Percentiles rank a stretch among this genome's conserved stretches.
These are phyloP conservation scores for Cheilosia soror DNA, from an alignment of 2,888 invertebrate genomes.

Conservation along the genomic window DNA sequence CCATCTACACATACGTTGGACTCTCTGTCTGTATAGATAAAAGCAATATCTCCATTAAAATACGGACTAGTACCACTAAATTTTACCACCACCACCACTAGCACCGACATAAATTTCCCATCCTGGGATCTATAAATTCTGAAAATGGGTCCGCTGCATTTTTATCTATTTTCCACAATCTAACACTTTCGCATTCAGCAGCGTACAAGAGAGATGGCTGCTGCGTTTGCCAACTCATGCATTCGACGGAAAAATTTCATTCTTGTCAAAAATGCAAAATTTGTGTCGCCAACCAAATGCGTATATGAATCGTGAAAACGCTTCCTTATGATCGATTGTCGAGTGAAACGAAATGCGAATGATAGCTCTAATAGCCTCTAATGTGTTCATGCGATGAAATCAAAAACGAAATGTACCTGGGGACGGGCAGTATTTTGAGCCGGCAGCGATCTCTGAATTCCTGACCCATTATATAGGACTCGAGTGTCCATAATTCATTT, in stretches of 20 bases:
- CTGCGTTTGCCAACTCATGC: slow-evolving; percentile 28
- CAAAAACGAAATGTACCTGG: neutral
- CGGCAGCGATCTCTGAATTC: slow-evolving; percentile 14
- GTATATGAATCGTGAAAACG: slow-evolving; percentile 12
- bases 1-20: slow-evolving; percentile 8
- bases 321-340: slow-evolving; percentile 31
- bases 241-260: slow-evolving; percentile 26
- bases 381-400: neutral
- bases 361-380: too few species aligned
- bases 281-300: slow-evolving; percentile 26
- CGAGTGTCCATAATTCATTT: slow-evolving; percentile 43
- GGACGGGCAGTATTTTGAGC: neutral
- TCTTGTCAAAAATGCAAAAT: slow-evolving; percentile 31
- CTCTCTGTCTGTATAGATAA: slow-evolving; percentile 13
- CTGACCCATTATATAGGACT: slow-evolving; percentile 27
- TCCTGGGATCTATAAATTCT: slow-evolving; percentile 59
- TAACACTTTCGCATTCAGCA: slow-evolving; percentile 34
- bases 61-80: slow-evolving; percentile 30
- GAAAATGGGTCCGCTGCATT: slow-evolving; percentile 36
- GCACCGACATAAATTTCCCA: slow-evolving; percentile 37
- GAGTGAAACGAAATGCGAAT: slow-evolving; percentile 19
- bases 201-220: slow-evolving; percentile 14
- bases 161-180: slow-evolving; percentile 32
- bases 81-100: slow-evolving; percentile 2
- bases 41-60: slow-evolving; percentile 45